These are phyloP conservation scores for Cryptotis parvus DNA, from an alignment of 2,113 vertebrate species.

Conservation along the genomic window DNA sequence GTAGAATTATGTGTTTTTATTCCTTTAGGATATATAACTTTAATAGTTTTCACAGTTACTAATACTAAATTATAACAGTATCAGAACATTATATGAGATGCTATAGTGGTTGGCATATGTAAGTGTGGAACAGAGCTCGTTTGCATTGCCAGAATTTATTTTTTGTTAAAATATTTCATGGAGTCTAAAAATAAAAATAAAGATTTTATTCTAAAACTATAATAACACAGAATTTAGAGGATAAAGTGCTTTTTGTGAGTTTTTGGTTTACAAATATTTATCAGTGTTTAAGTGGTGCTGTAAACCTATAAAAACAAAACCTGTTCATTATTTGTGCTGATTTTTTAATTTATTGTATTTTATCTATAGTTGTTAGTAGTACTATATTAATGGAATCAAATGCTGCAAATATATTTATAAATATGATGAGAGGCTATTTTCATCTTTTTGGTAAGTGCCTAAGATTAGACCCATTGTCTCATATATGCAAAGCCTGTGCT, in stretches of 20 bases:
- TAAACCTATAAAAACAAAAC: constrained; percentile 46
- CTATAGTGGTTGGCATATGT: constrained; percentile 46
- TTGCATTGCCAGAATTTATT: constrained; percentile 68
- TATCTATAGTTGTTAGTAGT: not conserved
- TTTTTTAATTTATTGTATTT: not conserved
- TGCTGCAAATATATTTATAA: not conserved
- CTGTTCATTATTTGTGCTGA: constrained; percentile 54
- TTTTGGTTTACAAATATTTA: constrained; percentile 58
- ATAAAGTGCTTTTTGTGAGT: constrained; percentile 44
- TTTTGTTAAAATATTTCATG: constrained; percentile 61
- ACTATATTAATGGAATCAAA: not conserved
- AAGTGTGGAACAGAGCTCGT: constrained; percentile 31
- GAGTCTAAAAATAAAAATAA: constrained; percentile 74
- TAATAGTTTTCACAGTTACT: not conserved
- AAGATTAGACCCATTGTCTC: too few species aligned
- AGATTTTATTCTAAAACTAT: constrained; percentile 62
- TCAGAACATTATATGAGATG: constrained; percentile 20
- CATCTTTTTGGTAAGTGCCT: not conserved
- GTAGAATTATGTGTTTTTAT: not conserved
- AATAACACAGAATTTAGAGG: constrained; percentile 43
- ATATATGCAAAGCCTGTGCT: too few species aligned
- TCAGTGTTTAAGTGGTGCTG: constrained; percentile 45
- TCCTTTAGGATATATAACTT: not conserved
- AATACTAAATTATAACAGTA: not conserved
- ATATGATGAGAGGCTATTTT: not conserved